phyloP scores from a whole-genome alignment of 2,888 invertebrate genomes.

The Germaria angustata region DNA sequence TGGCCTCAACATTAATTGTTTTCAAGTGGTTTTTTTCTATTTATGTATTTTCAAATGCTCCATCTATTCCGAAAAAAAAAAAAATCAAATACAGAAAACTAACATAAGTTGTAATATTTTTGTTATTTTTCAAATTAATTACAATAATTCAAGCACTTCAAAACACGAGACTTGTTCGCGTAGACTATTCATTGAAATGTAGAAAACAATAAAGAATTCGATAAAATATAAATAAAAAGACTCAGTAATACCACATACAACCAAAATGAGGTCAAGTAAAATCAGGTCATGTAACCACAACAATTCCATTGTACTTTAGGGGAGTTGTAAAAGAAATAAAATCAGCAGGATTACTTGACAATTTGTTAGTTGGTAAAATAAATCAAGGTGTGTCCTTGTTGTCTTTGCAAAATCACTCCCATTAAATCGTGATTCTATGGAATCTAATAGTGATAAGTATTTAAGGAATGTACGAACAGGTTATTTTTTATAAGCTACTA shows the following conservation, averaged over 20 bases:
- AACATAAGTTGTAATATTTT: constrained; percentile 17
- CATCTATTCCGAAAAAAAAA: background rate
- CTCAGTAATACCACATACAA: background rate
- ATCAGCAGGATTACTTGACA: background rate
- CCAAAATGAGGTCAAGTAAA: constrained; percentile 8
- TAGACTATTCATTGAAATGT: too few relatives aligned
- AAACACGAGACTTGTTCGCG: background rate
- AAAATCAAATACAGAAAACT: background rate
- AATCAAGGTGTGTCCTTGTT: background rate
- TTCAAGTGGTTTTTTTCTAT: constrained; percentile 34
- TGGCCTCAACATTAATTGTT: constrained; percentile 40
- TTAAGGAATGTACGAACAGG: too few relatives aligned
- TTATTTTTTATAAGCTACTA: too few relatives aligned
- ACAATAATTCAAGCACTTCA: background rate
- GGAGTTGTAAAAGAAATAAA: background rate
- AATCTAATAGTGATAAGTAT: too few relatives aligned
- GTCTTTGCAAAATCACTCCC: background rate
- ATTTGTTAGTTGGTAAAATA: background rate
- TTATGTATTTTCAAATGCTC: background rate
- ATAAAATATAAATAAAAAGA: constrained; percentile 2
- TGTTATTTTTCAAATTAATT: constrained; percentile 29
- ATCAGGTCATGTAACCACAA: background rate
- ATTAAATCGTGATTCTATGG: too few relatives aligned
- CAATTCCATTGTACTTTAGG: background rate
- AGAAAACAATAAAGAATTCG: background rate